Conservation (phyloP, 35 echinoderm and acorn worm species). For the Patiria miniata region DNA sequence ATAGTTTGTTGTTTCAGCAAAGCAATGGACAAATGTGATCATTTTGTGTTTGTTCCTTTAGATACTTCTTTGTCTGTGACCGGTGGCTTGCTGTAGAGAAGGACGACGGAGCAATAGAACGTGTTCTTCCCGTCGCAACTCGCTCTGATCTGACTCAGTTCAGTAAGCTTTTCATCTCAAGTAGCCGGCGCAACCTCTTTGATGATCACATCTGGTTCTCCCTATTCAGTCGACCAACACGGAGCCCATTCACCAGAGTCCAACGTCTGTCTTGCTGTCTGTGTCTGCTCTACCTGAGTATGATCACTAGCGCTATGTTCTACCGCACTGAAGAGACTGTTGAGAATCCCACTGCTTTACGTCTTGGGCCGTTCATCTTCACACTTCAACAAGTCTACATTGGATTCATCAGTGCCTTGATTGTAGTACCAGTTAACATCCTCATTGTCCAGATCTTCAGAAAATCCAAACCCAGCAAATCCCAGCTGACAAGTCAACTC, state of each 20-base stretch:
- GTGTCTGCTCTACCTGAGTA: slow-evolving; percentile 73
- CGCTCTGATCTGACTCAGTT: slow-evolving; percentile 55
- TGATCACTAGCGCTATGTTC: slow-evolving; percentile 96
- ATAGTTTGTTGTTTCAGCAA: too few relatives aligned
- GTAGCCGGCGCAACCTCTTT: slow-evolving; percentile 60
- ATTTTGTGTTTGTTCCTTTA: not conserved
- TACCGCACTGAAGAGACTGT: slow-evolving; percentile 52
- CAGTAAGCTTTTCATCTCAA: slow-evolving; percentile 59
- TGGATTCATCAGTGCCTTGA: slow-evolving; percentile 71
- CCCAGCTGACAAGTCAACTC: not conserved
- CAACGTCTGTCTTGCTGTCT: slow-evolving; percentile 88
- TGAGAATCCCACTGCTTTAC: slow-evolving; percentile 42
- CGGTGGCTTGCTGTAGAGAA: slow-evolving; percentile 70
- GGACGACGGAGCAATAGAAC: slow-evolving; percentile 67
- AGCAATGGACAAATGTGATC: too few relatives aligned
- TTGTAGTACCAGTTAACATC: slow-evolving; percentile 88
- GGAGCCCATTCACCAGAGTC: slow-evolving; percentile 72
- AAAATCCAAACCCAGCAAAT: slow-evolving; percentile 46
- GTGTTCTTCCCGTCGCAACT: slow-evolving; percentile 51
- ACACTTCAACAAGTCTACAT: slow-evolving; percentile 70
- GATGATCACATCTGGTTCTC: slow-evolving; percentile 98
- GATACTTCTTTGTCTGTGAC: slow-evolving; percentile 74
- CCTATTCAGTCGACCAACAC: slow-evolving; percentile 69
- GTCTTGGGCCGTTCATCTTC: slow-evolving; percentile 64
- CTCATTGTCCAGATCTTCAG: slow-evolving; percentile 82